These are phyloP conservation scores for Pseudomugil tenellus DNA, from an alignment of 2,797 vertebrate species.

Conservation along the genomic window DNA sequence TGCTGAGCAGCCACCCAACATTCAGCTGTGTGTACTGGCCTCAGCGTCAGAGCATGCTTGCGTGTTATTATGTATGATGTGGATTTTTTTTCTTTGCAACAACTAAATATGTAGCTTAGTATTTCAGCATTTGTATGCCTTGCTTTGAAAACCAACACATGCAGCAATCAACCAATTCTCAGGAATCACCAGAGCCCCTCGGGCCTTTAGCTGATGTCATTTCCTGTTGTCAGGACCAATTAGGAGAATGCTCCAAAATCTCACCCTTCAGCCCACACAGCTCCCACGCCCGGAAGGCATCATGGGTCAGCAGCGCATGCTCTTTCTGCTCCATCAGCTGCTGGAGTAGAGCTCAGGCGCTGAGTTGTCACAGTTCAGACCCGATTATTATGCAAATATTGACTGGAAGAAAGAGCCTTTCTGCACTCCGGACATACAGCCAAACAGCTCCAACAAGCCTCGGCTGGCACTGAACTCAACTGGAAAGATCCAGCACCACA, in stretches of 20 bases:
- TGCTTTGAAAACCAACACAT: constrained; percentile 10
- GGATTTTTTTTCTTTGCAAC: background rate
- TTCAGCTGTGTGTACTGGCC: constrained; percentile 30
- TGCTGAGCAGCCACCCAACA: constrained; percentile 41
- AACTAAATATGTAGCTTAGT: background rate
- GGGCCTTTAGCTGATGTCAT: constrained; percentile 60
- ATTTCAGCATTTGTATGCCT: background rate
- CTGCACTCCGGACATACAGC: constrained; percentile 53
- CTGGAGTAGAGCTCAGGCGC: constrained; percentile 50
- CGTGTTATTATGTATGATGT: constrained; percentile 16
- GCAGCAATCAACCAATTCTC: constrained; percentile 29
- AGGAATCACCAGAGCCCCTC: constrained; percentile 31
- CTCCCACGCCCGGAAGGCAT: constrained; percentile 72
- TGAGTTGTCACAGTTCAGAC: constrained; percentile 67
- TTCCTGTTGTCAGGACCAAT: constrained; percentile 72
- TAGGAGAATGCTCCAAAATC: constrained; percentile 42
- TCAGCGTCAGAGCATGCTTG: constrained; percentile 34
- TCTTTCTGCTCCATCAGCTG: constrained; percentile 67
- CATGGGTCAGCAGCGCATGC: constrained; percentile 66
- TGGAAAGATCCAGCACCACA: constrained; percentile 49
- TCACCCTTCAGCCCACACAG: constrained; percentile 54
- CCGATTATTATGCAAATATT: constrained; percentile 78
- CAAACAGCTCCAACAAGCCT: constrained; percentile 58
- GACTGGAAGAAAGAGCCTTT: constrained; percentile 66
- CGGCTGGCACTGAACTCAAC: constrained; percentile 51